Percentiles rank a stretch among this genome's conserved stretches.
These are phyloP conservation scores for Thamnophis elegans DNA, from an alignment of 2,797 vertebrate species.

Conservation along the genomic window DNA sequence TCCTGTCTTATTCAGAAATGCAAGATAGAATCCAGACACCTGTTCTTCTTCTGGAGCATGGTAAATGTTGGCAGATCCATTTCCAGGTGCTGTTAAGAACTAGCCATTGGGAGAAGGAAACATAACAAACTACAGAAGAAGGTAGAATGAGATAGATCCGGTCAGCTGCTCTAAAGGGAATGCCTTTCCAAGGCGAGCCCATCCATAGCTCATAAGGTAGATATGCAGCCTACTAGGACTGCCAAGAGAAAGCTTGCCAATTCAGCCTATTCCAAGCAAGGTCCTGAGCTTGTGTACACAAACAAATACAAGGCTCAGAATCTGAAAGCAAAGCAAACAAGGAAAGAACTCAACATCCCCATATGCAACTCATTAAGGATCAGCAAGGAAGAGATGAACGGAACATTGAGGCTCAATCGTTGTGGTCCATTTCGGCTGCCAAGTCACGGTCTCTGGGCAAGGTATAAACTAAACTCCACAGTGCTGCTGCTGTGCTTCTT, in stretches of 20 bases:
- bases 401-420: slow-evolving; percentile 3
- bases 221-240: slow-evolving; percentile 43
- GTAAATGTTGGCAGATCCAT: slow-evolving; percentile 28
- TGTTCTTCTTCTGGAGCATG: background rate
- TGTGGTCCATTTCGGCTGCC: slow-evolving; percentile 12
- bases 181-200: slow-evolving; percentile 23
- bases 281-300: slow-evolving; percentile 56
- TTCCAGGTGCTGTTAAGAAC: slow-evolving; percentile 18
- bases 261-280: slow-evolving; percentile 43
- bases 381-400: slow-evolving; percentile 7
- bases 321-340: slow-evolving; percentile 37
- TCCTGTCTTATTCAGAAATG: background rate
- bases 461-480: background rate
- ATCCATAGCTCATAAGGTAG: slow-evolving; percentile 50
- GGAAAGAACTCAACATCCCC: background rate
- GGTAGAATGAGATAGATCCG: slow-evolving; percentile 20
- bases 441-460: slow-evolving; percentile 27
- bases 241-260: slow-evolving; percentile 53
- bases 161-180: slow-evolving; percentile 30
- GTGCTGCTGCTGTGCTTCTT: background rate
- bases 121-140: slow-evolving; percentile 4
- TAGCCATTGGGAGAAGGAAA: background rate
- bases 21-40: background rate
- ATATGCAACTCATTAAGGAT: slow-evolving; percentile 7
- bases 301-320: slow-evolving; percentile 47